phyloP scores from a whole-genome alignment of 1,140 invertebrate species.

The Gonatopus flavifemur region DNA sequence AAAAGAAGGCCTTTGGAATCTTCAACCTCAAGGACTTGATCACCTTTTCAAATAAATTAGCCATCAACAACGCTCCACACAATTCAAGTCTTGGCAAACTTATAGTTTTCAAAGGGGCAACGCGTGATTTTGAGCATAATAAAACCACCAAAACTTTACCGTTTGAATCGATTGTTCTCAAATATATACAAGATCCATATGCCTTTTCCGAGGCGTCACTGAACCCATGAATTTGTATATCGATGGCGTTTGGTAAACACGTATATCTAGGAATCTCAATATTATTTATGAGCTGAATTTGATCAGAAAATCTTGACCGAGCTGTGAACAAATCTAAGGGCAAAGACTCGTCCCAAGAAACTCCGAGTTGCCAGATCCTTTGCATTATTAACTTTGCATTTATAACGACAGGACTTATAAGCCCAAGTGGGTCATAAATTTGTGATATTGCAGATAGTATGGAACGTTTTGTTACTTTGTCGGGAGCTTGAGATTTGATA shows the following conservation, averaged over 20 bases:
- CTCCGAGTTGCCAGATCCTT: background rate
- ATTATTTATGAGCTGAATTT: background rate
- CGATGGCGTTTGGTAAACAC: background rate
- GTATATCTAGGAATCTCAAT: background rate
- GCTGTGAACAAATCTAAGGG: background rate
- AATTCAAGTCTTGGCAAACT: background rate
- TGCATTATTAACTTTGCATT: background rate
- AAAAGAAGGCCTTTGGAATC: conserved; percentile 19
- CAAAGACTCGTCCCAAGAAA: background rate
- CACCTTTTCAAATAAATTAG: background rate
- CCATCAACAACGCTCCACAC: background rate
- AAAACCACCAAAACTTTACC: background rate
- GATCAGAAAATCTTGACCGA: background rate
- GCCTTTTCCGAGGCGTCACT: background rate
- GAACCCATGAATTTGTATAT: background rate
- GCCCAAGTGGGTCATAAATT: background rate
- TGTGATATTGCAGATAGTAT: background rate
- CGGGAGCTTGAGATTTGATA: background rate
- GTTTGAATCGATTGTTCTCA: background rate
- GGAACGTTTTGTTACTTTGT: background rate
- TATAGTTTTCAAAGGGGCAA: background rate
- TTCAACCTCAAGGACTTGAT: too few species aligned
- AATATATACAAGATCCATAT: background rate
- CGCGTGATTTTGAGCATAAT: background rate
- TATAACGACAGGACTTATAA: background rate